Base-by-base conservation (phyloP, 2,797 vertebrate genomes). In the Sylvilagus floridanus region DNA sequence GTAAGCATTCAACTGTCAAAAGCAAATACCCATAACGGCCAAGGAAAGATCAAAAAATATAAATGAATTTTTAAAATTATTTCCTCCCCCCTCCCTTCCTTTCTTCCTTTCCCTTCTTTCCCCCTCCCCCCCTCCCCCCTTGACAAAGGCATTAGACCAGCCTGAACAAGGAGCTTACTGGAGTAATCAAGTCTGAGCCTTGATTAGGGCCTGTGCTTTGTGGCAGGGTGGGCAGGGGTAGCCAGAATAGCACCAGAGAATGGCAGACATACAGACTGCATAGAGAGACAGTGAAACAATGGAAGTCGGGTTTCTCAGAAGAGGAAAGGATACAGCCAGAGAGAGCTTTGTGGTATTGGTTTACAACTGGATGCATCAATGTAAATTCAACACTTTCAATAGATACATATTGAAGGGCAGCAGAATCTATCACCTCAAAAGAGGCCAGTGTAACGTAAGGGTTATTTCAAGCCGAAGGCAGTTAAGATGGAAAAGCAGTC, bases 141-240 rank as follows among this genome's bases (percentile, higher is more conserved):
- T 35, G 13, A 69, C 76, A 89, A 88, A 84, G 37, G 17, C 52
- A 28, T 84, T n/a, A 66, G 47, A 13, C 14, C 17, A 60, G 28
- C 22, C 2, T 26, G 42, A 77, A 73, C 17, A 79, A 78, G 6
- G 26, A 62, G 50, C 35, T 30, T 32, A 35, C 16, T 7, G 8
- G n/a, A 32, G 9, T 10, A 66, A 42, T 50, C 22, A 22, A 14
- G n/a, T 2, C 32, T 30, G 28, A 82, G 14, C 14, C 26, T 0
- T 6, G 11, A 28, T 1, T 54, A 6, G 21, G 19, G 37, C 35
- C 62, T 77, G 30, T 35, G 32, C 6, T 9, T 3, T 26, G 13
- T 57, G 0, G 0, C 11, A 19, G 2, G 57, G 32, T 35, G 28
- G 2, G 12, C n/a, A 17, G 37, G 50, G 16, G 14, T 21, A 24